Base-by-base conservation (phyloP, 37 sponge, comb jelly and placozoan species). In the Cliona cf. orientalis region DNA sequence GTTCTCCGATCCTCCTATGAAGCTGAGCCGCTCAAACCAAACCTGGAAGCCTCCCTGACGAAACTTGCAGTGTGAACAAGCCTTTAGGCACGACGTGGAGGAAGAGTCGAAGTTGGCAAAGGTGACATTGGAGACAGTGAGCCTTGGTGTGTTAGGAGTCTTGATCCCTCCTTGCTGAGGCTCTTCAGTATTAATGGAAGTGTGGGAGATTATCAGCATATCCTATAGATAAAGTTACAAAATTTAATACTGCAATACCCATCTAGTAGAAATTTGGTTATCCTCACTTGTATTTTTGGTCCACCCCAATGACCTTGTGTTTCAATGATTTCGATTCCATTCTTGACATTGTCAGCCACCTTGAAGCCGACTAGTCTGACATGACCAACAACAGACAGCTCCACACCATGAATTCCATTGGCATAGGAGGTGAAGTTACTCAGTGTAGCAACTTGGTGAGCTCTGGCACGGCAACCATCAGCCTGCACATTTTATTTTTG, bases 341-440 rank as follows among this genome's bases (percentile, higher is more conserved):
- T 95, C 60, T 81, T 84, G 19, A 91, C 76, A 43, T 91, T 95
- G 63, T 95, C 95, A 11, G 95, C 89, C 0, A 91, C 78, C 55
- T 95, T 95, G 75, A 95, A 95, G 5, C 92, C 92, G 28, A 67
- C 66, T 11, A 91, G 41, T 46, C 72, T 76, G 0, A 95, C 82
- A 71, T 95, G 78, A 25, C 92, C 95, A 5, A 95, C 82, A 0
- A 95, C 86, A 69, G 95, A 91, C 19, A 95, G 58, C 72, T 95
- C 95, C 26, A 95, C 71, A 36, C 95, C 95, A 72, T 95, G 92
- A 49, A 95, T 95, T 41, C 95, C 95, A 88, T 95, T 95, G 49
- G 80, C 58, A 60, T 91, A 95, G 58, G 92, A 55, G 0, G 87
- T 85, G 57, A 95, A 79, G 70, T 91, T 77, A 41, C 84, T 85